Percentiles rank a stretch among this genome's conserved stretches.
These are phyloP conservation scores for Agelas oroides DNA, from an alignment of 37 sponge, comb jelly and placozoan genomes.

Conservation along the genomic window DNA sequence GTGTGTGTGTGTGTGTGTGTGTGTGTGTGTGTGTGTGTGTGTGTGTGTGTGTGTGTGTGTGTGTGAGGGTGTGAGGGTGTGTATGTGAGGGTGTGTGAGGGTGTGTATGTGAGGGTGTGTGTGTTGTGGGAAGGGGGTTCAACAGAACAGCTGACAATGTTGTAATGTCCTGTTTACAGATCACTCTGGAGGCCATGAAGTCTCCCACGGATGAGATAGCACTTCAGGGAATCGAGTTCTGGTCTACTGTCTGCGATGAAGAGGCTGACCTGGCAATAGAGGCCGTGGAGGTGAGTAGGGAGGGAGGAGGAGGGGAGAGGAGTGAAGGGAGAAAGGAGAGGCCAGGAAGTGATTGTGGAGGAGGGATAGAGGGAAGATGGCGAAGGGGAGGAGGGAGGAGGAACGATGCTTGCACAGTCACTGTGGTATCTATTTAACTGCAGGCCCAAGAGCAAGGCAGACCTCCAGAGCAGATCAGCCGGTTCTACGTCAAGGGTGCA, in stretches of 20 bases:
- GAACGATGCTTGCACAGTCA: too few relatives aligned
- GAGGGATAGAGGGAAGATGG: neutral
- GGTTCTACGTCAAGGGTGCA: slow-evolving; percentile 94
- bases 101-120: too few relatives aligned
- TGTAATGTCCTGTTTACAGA: too few relatives aligned
- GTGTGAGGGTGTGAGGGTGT: neutral
- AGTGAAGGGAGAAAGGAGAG: too few relatives aligned
- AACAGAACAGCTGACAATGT: too few relatives aligned
- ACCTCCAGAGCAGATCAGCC: slow-evolving; percentile 52
- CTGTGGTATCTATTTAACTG: neutral
- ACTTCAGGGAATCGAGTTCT: slow-evolving; percentile 99
- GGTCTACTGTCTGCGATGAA: slow-evolving; percentile 99
- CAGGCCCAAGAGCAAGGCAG: slow-evolving; percentile 24
- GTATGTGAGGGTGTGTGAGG: too few relatives aligned
- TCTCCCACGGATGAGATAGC: slow-evolving; percentile 78
- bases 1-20: neutral
- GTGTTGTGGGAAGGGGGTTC: too few relatives aligned
- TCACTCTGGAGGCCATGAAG: slow-evolving; percentile 97
- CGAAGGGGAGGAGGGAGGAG: neutral
- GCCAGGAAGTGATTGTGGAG: slow-evolving; percentile 65
- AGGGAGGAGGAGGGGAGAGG: neutral
- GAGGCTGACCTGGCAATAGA: slow-evolving; percentile 95
- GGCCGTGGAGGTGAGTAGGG: slow-evolving; percentile 76
- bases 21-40: too few relatives aligned
- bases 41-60: neutral